Evolutionary conservation across 2,888 invertebrate species (phyloP), one percentile per base, ranked within the genome.

Genomic region (Oithona nana): DNA sequence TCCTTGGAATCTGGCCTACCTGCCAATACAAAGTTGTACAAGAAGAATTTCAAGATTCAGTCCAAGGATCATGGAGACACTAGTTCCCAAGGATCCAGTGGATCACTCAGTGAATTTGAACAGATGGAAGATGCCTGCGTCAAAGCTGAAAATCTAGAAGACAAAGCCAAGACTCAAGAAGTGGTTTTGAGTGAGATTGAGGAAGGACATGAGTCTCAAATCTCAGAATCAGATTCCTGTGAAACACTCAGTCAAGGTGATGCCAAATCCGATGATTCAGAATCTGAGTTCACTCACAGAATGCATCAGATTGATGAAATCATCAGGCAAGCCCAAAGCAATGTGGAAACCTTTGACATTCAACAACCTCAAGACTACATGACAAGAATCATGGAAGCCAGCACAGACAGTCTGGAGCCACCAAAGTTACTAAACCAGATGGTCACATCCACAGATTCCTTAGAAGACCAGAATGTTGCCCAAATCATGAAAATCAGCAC

Each of bases 91-190:
- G 86, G 85, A 6, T 68, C 68, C 26, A 63, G 69, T 55, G 69
- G 71, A 3, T 92, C 92, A 51, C 75, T 93, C 26, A 87, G 88
- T 72, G 93, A 94, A 72, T 93, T 93, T 72, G 93, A 94, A 76
- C 86, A 87, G 0, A 73, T 93, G 1, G 93, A 94, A 75, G 83
- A 82, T 65, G 90, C 90, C 26, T 86, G 89, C 69, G 79, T 85
- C 55, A 88, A 87, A 71, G 88, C 85, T 0, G 82, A 87, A 66
- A 79, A 82, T 68, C 84, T 86, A 60, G 90, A 92, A 75, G 78
- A 84, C 55, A 81, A 83, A 65, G 88, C 86, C 0, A 83, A 85
- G 69, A 87, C 88, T 73, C 89, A 90, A 71, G 89, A 88, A 69
- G 85, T 85, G 24, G 71, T 86, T 61, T 73, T 92, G 6, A 73